Conservation (phyloP, 1,140 invertebrate species). For the Drosophila lacertosa region DNA sequence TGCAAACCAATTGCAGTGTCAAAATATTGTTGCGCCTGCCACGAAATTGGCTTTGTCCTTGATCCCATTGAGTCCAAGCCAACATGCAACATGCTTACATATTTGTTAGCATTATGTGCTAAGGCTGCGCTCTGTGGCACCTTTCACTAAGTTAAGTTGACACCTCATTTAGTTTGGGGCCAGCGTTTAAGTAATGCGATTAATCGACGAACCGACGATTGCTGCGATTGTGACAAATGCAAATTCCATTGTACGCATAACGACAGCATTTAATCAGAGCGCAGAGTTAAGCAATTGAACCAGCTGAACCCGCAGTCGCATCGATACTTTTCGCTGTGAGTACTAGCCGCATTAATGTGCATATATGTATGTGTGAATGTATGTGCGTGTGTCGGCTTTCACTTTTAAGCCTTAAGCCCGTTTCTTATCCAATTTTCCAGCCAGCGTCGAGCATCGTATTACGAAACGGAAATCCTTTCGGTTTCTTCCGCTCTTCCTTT, state of each 20-base stretch:
- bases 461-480: constrained; percentile 79
- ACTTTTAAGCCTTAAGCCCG: constrained; percentile 58
- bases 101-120: constrained; percentile 77
- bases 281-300: constrained; percentile 3
- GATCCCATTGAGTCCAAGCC: constrained; percentile 25
- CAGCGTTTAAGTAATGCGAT: constrained; percentile 51
- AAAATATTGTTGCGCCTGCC: constrained; percentile 62
- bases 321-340: constrained; percentile 5
- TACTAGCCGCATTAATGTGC: background rate
- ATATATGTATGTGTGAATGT: background rate
- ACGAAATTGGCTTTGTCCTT: constrained; percentile 48
- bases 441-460: constrained; percentile 55
- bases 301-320: background rate
- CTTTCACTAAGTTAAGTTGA: constrained; percentile 76
- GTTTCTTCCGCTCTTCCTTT: constrained; percentile 68
- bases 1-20: constrained; percentile 48
- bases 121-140: constrained; percentile 21
- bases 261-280: constrained; percentile 55
- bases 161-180: constrained; percentile 63
- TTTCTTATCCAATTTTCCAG: constrained; percentile 51
- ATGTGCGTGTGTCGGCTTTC: constrained; percentile 57
- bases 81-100: background rate
- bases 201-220: constrained; percentile 44
- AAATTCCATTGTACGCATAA: constrained; percentile 70
- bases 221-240: constrained; percentile 66